Evolutionary conservation across 37 sponge, comb jelly and placozoan species (phyloP).

Genomic region (Cladorhizidae sp.): DNA sequence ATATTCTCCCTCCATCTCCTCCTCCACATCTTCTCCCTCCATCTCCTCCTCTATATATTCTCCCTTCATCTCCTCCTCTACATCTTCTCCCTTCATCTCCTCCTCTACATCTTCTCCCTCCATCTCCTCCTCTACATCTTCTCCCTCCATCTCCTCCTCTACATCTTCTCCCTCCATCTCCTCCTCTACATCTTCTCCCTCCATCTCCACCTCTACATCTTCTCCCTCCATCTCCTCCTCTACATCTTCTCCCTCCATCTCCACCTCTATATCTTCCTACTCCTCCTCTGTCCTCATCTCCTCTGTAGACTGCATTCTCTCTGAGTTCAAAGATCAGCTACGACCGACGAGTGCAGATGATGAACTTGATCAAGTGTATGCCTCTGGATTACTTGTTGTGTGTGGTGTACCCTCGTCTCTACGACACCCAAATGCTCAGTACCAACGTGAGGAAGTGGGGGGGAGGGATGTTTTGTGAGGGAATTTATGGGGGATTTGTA

Average conservation of each 20-base stretch:
- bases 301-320: conserved; percentile 79
- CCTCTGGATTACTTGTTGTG: conserved; percentile 79
- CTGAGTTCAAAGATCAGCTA: conserved; percentile 52
- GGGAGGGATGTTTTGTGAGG: too few relatives aligned
- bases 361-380: conserved; percentile 78
- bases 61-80: neutral
- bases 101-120: neutral
- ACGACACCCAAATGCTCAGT: conserved; percentile 70
- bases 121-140: neutral
- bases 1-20: neutral
- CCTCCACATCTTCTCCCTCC: neutral
- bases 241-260: neutral
- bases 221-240: neutral
- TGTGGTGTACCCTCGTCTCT: conserved; percentile 84
- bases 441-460: conserved; percentile 57
- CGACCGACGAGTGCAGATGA: conserved; percentile 76
- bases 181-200: neutral
- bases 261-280: neutral
- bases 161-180: neutral
- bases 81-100: neutral
- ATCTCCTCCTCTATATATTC: neutral
- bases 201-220: neutral
- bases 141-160: neutral
- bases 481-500: neutral
- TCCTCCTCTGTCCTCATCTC: neutral